Evolutionary conservation across 2,797 vertebrate species (phyloP), one percentile per base, ranked within the genome.

Genomic region (Leptatherina wallacei): DNA sequence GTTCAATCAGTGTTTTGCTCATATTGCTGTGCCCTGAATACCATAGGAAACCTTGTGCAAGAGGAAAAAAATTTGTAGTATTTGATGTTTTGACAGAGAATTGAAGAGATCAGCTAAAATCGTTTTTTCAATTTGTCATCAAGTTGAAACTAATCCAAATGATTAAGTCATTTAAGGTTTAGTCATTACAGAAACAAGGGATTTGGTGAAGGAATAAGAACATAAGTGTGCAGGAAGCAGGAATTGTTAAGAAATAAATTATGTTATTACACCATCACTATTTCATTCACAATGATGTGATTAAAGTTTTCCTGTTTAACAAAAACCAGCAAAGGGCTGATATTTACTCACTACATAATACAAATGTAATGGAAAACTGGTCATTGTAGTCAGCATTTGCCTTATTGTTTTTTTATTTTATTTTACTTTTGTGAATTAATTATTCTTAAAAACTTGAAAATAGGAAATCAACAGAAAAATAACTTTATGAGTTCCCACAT

Each of bases 81-180:
- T 47, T 47, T 20, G 18, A 47, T 11, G 22, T 4, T 24, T 52
- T 52, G 11, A 24, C n/a, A 49, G 47, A 52, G 11, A 24, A 24
- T 12, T 52, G 11, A 24, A 12, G 8, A n/a, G 3, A 52, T 27
- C 11, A 13, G 24, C 12, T 52, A 24, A 5, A 32, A 10, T 55
- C n/a, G 49, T 3, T 32, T 32, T n/a, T n/a, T n/a, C n/a, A n/a
- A n/a, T n/a, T 49, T 60, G 44, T 14, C 14, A 51, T 30, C 27
- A 65, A 29, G 6, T 36, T 49, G 27, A 44, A n/a, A 51, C 20
- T 38, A 6, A 32, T 51, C 12, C 54, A 10, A 42, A 36, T 24
- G 60, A 62, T 57, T 32, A 62, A 44, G 11, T 24, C 49, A 47
- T 32, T 63, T 44, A 32, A 49, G 44, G 49, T 70, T 22, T 38